Base-by-base conservation (phyloP, 2,113 vertebrate species). In the Otis tarda region DNA sequence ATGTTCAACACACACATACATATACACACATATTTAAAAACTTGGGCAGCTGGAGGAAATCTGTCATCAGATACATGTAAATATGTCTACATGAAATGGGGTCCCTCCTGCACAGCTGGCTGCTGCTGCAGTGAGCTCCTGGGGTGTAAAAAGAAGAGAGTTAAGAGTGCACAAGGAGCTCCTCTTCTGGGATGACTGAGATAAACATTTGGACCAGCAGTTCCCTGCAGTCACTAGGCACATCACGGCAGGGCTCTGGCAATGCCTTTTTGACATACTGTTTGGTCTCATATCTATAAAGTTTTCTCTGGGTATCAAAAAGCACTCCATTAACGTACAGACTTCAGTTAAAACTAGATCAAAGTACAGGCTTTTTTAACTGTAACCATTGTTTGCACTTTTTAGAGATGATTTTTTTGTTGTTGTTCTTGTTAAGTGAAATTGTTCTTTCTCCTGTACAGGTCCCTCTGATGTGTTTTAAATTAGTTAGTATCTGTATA, bases 1-100 rank as follows among this genome's bases (percentile, higher is more conserved):
- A 76, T 93, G 84, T 76, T 95, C 84, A 84, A 41, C n/a, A 19
- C 0, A 0, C 23, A 11, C 35, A 37, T 61, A 63, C 8, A 71
- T 28, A 76, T 33, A 52, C 55, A 71, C n/a, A 25, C 25, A 13
- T 53, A 73, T 64, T 80, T 77, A 69, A 93, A 87, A 55, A 64
- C 65, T 67, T 87, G n/a, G 41, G 61, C 93, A 94, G 94, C 83
- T 89, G 74, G 56, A 84, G 41, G 77, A 95, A 76, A 79, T 93
- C 60, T 76, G 17, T 89, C 4, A 4, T 92, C 4, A 28, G 49
- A 90, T 64, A 55, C 53, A 63, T 68, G 56, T 94, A 94, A 93
- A 93, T 92, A 83, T 73, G 73, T 57, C 73, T 93, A 19, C 3
- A 9, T 4, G 1, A 77, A 92, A 78, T 49, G 68, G 24, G 64